These are phyloP conservation scores for Lumbricus terrestris DNA, from an alignment of 2,888 invertebrate species.

Conservation along the genomic window DNA sequence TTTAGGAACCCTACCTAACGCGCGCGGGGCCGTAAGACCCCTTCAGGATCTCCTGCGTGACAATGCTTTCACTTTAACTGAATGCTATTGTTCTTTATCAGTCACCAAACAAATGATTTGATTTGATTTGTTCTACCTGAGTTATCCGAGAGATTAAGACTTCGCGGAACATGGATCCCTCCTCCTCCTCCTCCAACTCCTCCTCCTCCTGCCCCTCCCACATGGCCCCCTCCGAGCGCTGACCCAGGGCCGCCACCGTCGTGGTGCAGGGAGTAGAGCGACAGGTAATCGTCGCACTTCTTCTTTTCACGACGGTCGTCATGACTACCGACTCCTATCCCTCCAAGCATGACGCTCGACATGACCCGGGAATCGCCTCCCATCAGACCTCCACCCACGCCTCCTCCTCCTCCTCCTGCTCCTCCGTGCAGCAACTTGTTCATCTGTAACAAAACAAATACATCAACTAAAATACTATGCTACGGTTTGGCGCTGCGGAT, in stretches of 20 bases:
- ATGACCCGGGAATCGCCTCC: neutral
- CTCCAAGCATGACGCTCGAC: conserved; percentile 15
- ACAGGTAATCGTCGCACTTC: conserved; percentile 31
- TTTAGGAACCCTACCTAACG: too few relatives aligned
- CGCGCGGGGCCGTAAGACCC: too few relatives aligned
- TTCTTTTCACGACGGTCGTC: conserved; percentile 8
- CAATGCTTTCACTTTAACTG: too few relatives aligned
- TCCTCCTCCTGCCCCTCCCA: neutral
- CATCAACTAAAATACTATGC: neutral
- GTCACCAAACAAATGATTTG: too few relatives aligned
- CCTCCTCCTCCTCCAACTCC: neutral
- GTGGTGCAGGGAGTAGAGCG: conserved; percentile 28
- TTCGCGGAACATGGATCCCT: neutral
- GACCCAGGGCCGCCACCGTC: neutral
- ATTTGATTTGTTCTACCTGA: neutral
- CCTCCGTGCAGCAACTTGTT: neutral
- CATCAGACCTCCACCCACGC: neutral
- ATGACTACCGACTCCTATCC: neutral
- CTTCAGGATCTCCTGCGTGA: too few relatives aligned
- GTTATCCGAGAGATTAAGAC: neutral
- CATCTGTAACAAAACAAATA: neutral
- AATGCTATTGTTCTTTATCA: too few relatives aligned
- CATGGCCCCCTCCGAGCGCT: neutral
- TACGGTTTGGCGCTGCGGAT: neutral
- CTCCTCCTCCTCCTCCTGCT: neutral